Base-by-base conservation (phyloP, 2,797 vertebrate genomes). In the Labeo calbasu region DNA sequence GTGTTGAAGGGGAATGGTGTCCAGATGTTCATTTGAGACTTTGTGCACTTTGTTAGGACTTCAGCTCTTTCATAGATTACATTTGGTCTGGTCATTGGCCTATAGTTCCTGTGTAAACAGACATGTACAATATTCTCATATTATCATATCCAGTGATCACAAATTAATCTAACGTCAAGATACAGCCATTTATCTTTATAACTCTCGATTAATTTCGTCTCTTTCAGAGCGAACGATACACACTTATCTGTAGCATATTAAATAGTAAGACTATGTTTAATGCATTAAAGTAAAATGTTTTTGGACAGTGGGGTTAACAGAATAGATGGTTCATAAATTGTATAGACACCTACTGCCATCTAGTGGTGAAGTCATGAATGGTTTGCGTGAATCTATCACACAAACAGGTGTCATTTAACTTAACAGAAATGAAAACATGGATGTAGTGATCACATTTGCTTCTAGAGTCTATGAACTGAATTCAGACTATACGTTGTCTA, bases 21-120 rank as follows among this genome's bases (percentile, higher is more conserved):
- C 63, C 81, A 83, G 72, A 46, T 57, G 71, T 68, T 66, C 50
- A 36, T 81, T 81, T 19, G 68, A 68, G 50, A 21, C 28, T 5
- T 51, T 71, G 17, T 48, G 40, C 23, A 48, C 53, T 57, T 65
- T 55, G 19, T 43, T 21, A 14, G 25, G 21, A 68, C 23, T 28
- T 68, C 48, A 53, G 0, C 6, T 14, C 19, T 70, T 32, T 46
- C 12, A 11, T n/a, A 48, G 36, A 48, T 63, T 43, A 65, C 43
- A 2, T 28, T 23, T 40, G 43, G 77, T 32, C 50, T 21, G 59
- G 46, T 63, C 46, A 48, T 65, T 23, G 59, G 46, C 59, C 43
- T 28, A 13, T 19, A 10, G 36, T 51, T 68, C n/a, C 78, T 80
- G 78, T 40, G 21, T 28, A 50, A 78, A 65, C 5, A 77, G 55